These are phyloP conservation scores for Sceloporus tristichus DNA, from an alignment of 2,113 vertebrate species.

Conservation along the genomic window DNA sequence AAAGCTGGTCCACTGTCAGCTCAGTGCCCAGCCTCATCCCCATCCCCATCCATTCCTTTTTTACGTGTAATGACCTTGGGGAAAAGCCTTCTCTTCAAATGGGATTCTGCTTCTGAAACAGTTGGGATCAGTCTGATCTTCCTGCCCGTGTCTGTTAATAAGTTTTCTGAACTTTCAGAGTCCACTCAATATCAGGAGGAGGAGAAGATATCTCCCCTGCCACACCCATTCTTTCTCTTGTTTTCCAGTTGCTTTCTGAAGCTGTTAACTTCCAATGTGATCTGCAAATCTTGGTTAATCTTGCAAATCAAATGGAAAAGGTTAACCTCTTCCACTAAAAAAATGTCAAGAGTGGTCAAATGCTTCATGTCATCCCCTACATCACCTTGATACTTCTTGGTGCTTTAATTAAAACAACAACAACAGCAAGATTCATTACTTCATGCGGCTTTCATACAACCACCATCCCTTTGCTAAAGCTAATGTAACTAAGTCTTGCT, in stretches of 20 bases:
- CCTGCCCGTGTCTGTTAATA: neutral
- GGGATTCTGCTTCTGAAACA: conserved; percentile 1
- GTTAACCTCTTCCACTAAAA: conserved; percentile 21
- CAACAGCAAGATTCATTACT: neutral
- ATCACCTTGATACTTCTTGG: neutral
- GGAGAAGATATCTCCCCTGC: neutral
- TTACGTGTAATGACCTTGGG: neutral
- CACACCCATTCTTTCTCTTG: neutral
- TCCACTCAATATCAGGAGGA: neutral
- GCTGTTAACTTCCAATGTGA: conserved; percentile 9
- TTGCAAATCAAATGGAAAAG: conserved; percentile 15
- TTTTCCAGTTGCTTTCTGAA: conserved; percentile 8
- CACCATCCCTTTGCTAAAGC: neutral
- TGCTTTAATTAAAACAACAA: neutral
- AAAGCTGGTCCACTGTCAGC: neutral
- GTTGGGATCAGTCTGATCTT: neutral
- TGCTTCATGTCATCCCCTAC: neutral
- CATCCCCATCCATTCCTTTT: neutral
- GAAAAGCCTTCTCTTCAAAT: conserved; percentile 16
- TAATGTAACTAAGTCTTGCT: conserved; percentile 27
- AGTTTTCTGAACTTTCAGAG: neutral
- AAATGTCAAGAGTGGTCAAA: neutral
- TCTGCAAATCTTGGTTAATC: conserved; percentile 33
- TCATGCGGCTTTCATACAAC: neutral
- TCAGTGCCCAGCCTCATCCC: neutral